These are phyloP conservation scores for Apostichopus californicus DNA, from an alignment of 35 echinoderm and acorn worm species.

Conservation along the genomic window DNA sequence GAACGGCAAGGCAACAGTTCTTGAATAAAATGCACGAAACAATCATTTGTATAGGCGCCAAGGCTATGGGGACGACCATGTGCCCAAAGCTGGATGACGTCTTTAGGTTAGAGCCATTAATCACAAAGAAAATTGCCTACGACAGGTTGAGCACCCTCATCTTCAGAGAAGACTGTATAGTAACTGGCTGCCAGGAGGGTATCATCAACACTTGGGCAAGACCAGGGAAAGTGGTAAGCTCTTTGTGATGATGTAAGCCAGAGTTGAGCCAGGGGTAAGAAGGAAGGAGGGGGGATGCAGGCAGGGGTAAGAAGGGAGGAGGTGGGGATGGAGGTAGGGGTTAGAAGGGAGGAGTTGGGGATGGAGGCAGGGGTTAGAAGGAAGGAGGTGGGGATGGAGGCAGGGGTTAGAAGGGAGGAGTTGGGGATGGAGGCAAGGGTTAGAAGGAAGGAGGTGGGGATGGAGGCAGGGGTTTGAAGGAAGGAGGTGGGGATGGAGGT, in stretches of 20 bases:
- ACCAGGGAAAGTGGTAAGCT: conserved; percentile 99
- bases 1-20: conserved; percentile 87
- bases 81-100: conserved; percentile 95
- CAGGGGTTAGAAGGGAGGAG: too few species aligned
- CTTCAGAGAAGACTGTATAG: conserved; percentile 94
- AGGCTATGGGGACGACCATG: conserved; percentile 81
- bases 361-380: too few species aligned
- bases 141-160: conserved; percentile 90
- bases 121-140: conserved; percentile 95
- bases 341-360: too few species aligned
- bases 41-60: conserved; percentile 80
- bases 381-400: too few species aligned
- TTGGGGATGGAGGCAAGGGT: too few species aligned
- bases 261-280: not conserved
- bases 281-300: not conserved
- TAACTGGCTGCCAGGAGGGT: conserved; percentile 96
- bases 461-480: not conserved
- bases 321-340: too few species aligned
- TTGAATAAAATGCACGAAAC: conserved; percentile 91
- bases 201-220: conserved; percentile 97
- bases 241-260: conserved; percentile 5
- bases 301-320: not conserved
- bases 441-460: too few species aligned
- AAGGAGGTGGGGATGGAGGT: not conserved
- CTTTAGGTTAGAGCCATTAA: conserved; percentile 81